Evolutionary conservation across 2,113 vertebrate genomes (phyloP).

Genomic region (Rissa tridactyla): DNA sequence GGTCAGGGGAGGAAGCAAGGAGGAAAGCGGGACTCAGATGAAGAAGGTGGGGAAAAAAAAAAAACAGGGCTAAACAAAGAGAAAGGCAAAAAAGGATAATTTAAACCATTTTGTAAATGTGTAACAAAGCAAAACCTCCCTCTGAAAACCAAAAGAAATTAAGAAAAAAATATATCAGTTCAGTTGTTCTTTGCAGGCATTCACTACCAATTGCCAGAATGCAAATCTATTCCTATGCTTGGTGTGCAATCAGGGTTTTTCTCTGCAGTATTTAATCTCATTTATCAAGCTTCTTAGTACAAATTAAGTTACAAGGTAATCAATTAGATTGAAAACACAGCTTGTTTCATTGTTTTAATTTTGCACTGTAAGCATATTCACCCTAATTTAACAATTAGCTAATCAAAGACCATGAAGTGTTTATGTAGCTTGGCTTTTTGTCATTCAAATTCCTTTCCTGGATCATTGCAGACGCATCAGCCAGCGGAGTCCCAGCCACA

Average conservation of each 20-base stretch:
- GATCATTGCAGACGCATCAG: neutral
- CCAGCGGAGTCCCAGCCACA: neutral
- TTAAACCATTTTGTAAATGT: neutral
- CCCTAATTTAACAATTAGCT: constrained; percentile 50
- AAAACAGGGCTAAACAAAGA: neutral
- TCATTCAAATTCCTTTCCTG: constrained; percentile 43
- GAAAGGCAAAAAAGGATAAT: neutral
- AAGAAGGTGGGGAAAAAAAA: neutral
- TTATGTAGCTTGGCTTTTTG: constrained; percentile 28
- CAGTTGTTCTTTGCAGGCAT: neutral
- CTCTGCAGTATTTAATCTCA: constrained; percentile 43
- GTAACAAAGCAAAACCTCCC: neutral
- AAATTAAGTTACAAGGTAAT: constrained; percentile 67
- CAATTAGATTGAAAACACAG: constrained; percentile 45
- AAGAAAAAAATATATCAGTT: neutral
- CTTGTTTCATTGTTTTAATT: constrained; percentile 63
- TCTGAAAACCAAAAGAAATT: neutral
- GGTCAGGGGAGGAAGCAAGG: neutral
- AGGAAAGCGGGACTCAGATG: neutral
- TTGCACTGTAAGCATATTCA: constrained; percentile 40
- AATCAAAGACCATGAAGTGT: constrained; percentile 49
- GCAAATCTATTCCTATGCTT: neutral
- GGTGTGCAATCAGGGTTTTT: constrained; percentile 12
- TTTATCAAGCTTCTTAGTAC: constrained; percentile 65
- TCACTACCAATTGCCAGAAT: neutral